phyloP scores from a whole-genome alignment of 1,140 invertebrate genomes.

The Steinernema feltiae region DNA sequence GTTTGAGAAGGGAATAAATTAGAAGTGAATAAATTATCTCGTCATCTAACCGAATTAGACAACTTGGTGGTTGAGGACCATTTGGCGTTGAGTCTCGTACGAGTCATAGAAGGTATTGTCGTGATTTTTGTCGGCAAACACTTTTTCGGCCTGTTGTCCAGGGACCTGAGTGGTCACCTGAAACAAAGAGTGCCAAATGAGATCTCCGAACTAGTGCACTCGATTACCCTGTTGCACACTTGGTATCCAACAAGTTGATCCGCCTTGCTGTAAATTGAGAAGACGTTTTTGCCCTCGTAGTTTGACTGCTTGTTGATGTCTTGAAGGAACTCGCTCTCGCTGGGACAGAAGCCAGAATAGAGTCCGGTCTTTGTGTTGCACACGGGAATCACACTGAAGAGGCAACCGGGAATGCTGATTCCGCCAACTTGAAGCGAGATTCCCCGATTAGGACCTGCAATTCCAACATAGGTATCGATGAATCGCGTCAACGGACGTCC shows the following conservation, averaged over 20 bases:
- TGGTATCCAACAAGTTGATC: constrained; percentile 50
- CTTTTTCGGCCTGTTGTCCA: constrained; percentile 48
- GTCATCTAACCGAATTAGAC: too few relatives aligned
- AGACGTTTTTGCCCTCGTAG: constrained; percentile 52
- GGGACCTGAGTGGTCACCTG: constrained; percentile 50
- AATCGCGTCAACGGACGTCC: constrained; percentile 45
- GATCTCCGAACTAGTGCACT: not conserved
- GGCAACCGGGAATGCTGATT: constrained; percentile 49
- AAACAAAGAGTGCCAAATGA: not conserved
- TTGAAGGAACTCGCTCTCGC: constrained; percentile 48
- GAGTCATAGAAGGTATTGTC: constrained; percentile 52
- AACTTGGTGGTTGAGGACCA: constrained; percentile 48
- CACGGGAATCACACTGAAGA: constrained; percentile 48
- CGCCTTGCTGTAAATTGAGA: constrained; percentile 46
- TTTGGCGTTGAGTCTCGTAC: constrained; percentile 42
- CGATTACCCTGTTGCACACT: constrained; percentile 44
- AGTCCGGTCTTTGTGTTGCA: constrained; percentile 52
- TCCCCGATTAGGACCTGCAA: constrained; percentile 55
- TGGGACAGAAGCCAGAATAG: constrained; percentile 53
- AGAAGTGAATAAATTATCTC: too few relatives aligned
- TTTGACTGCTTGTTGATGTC: constrained; percentile 47
- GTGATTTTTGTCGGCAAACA: constrained; percentile 48
- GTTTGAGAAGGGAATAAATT: too few relatives aligned
- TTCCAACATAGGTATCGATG: constrained; percentile 53
- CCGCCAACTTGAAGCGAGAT: constrained; percentile 52